Evolutionary conservation across 2,888 invertebrate genomes (phyloP), one percentile per base, ranked within the genome.

Genomic region (Drosophila yooni): DNA sequence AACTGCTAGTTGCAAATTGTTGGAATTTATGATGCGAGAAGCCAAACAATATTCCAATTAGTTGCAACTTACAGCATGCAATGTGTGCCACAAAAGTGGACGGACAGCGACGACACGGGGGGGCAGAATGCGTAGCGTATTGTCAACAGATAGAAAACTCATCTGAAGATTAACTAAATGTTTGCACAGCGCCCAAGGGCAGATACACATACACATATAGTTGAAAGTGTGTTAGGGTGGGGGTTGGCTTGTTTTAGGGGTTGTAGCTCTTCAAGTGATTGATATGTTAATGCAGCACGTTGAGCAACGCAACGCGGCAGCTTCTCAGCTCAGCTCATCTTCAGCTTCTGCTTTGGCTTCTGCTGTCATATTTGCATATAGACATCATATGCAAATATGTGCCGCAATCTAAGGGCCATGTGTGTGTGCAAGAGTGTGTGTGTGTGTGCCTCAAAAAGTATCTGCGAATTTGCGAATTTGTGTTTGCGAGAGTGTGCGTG

Each of bases 321-420:
- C 46, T 58, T 53, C 60, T 52, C 70, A 40, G 59, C 67, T 60
- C 21, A 46, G 46, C 46, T n/a, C 52, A 34, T 43, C 50, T 31
- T 15, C 51, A 13, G 58, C 40, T 25, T 10, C 65, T 43, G 54
- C 57, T 59, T 5, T 48, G 40, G 51, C 63, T 65, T 50, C 64
- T 46, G 63, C 57, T 48, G 57, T 15, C 71, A 56, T 56, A 87
- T 88, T 88, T 88, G 91, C 87, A 88, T 88, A 91, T 88, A 91
- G 91, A 88, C 91, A 87, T 90, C 88, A 90, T 89, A 87, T 87
- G 87, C 87, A 87, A 86, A 86, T 90, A 86, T 80, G 73, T 82
- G 48, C 78, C 86, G 83, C 90, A 90, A 80, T 83, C 84, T 81
- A 87, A 73, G 59, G 70, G 74, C 15, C 25, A 50, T 27, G 36